phyloP scores from a whole-genome alignment of 2,888 invertebrate genomes.

The Corbicula japonica region DNA sequence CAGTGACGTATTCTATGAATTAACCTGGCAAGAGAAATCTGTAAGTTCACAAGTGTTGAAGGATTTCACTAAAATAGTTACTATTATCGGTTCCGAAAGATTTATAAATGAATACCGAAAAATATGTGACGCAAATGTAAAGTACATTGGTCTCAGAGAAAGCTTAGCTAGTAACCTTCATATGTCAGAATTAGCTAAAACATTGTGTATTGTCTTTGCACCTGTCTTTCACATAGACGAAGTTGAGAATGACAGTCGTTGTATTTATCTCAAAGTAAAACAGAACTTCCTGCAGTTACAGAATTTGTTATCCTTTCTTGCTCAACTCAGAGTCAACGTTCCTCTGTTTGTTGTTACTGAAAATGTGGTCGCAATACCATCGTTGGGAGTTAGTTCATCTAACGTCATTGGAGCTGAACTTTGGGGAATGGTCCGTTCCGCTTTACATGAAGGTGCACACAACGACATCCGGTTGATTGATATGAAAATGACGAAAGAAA shows the following conservation, averaged over 20 bases:
- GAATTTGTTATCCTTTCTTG: background rate
- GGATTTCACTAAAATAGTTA: too few species aligned
- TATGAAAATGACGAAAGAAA: background rate
- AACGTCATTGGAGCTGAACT: slow-evolving; percentile 53
- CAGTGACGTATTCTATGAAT: too few species aligned
- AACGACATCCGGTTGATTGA: slow-evolving; percentile 36
- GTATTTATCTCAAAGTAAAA: background rate
- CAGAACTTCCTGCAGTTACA: background rate
- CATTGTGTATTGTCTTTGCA: background rate
- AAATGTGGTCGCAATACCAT: background rate
- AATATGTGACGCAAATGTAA: background rate
- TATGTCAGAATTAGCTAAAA: background rate
- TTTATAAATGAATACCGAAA: background rate
- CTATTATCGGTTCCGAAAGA: background rate
- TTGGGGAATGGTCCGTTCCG: slow-evolving; percentile 64
- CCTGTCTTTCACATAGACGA: background rate
- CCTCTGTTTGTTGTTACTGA: slow-evolving; percentile 42
- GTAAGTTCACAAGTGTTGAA: too few species aligned
- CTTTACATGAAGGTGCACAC: slow-evolving; percentile 11
- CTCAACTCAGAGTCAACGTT: background rate
- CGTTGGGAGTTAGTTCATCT: background rate
- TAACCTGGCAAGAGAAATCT: too few species aligned
- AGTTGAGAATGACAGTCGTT: background rate
- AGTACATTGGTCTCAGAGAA: background rate
- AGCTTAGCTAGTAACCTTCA: background rate